Conservation (phyloP, 1,140 invertebrate species). For the Lucilia sericata region DNA sequence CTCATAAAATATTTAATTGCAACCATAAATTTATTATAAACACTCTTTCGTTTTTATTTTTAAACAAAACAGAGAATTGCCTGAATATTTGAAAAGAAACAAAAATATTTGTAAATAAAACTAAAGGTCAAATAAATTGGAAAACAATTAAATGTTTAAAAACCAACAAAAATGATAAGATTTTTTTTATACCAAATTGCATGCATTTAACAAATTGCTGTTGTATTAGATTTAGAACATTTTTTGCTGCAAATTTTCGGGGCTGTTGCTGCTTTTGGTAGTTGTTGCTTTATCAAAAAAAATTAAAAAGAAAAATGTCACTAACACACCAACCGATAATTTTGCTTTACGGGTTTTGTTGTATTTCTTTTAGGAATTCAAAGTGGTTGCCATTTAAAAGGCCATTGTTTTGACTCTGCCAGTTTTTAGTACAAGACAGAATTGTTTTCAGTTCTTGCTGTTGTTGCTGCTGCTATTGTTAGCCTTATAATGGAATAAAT, state of each 20-base stretch:
- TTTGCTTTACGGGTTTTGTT: not conserved
- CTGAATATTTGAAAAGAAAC: not conserved
- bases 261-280: not conserved
- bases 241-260: not conserved
- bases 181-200: not conserved
- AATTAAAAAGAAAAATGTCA: constrained; percentile 34
- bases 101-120: not conserved
- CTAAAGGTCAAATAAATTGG: not conserved
- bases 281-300: constrained; percentile 21
- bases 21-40: not conserved
- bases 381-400: constrained; percentile 40
- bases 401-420: constrained; percentile 31
- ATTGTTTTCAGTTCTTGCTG: too few relatives aligned
- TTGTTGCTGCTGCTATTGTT: too few relatives aligned
- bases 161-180: not conserved
- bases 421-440: not conserved
- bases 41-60: not conserved
- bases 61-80: not conserved
- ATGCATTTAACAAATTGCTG: constrained; percentile 20
- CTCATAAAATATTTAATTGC: not conserved
- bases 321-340: constrained; percentile 24
- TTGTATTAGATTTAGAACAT: not conserved
- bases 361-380: constrained; percentile 17
- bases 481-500: not conserved
- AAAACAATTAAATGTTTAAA: not conserved